Evolutionary conservation across 2,113 vertebrate species (phyloP).

Genomic region (Boulengeromyrus knoepffleri): DNA sequence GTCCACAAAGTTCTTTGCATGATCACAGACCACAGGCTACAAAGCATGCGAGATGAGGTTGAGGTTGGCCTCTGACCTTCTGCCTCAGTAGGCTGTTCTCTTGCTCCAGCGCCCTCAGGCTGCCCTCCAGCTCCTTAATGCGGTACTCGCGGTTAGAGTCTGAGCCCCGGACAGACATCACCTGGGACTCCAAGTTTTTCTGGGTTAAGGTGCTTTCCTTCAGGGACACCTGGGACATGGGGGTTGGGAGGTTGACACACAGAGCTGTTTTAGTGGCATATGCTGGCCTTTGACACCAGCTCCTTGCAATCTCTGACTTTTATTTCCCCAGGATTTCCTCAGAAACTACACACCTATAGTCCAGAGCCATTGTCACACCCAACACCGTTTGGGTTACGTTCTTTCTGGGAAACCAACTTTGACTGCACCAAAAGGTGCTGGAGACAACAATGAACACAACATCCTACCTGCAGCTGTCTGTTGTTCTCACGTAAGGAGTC

Average conservation of each 20-base stretch:
- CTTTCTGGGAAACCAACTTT: background rate
- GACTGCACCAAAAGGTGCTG: background rate
- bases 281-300: background rate
- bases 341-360: background rate
- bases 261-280: background rate
- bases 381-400: background rate
- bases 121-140: conserved; percentile 79
- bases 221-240: conserved; percentile 61
- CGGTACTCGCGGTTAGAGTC: conserved; percentile 73
- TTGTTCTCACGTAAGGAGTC: conserved; percentile 80
- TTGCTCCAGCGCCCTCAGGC: conserved; percentile 73
- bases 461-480: conserved; percentile 77
- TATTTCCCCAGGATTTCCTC: background rate
- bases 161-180: conserved; percentile 52
- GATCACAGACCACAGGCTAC: background rate
- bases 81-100: conserved; percentile 79
- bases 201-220: conserved; percentile 62
- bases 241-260: background rate
- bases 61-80: conserved; percentile 59
- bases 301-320: background rate
- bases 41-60: background rate
- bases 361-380: background rate
- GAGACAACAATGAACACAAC: background rate
- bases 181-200: conserved; percentile 69
- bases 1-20: background rate